Conservation (phyloP, 1,140 invertebrate species). For the Bombus difficillimus region DNA sequence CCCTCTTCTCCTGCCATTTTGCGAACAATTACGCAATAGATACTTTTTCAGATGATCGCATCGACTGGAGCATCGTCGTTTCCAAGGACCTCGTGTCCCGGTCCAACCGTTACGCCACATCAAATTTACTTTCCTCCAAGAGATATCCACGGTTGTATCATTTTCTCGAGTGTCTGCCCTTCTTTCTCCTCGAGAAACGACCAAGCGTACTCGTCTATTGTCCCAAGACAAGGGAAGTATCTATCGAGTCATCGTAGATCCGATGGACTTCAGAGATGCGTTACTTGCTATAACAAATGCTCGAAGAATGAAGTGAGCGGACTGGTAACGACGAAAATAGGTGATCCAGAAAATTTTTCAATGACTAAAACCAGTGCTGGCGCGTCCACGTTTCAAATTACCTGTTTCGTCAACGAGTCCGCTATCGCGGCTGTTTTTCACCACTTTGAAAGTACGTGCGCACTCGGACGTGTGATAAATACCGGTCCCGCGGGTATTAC, state of each 20-base stretch:
- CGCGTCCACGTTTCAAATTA: slow-evolving; percentile 26
- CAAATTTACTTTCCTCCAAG: not conserved
- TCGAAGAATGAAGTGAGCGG: not conserved
- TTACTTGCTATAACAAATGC: not conserved
- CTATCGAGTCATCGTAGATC: not conserved
- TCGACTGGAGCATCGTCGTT: not conserved
- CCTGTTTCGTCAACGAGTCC: slow-evolving; percentile 19
- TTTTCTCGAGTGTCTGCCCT: not conserved
- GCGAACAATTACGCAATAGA: slow-evolving; percentile 11
- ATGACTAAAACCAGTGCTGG: not conserved
- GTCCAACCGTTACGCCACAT: not conserved
- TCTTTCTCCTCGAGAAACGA: not conserved
- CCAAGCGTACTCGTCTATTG: not conserved
- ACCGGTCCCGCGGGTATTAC: slow-evolving; percentile 26
- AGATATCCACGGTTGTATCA: too few relatives aligned
- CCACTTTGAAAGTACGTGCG: slow-evolving; percentile 11
- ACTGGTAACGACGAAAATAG: not conserved
- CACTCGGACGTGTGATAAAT: slow-evolving; percentile 31
- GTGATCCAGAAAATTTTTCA: slow-evolving; percentile 5
- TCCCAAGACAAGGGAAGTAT: not conserved
- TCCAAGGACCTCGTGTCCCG: too few relatives aligned
- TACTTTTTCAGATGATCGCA: not conserved
- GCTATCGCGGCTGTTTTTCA: slow-evolving; percentile 25
- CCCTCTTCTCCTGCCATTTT: too few relatives aligned
- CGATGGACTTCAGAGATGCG: not conserved